Evolutionary conservation across 2,888 invertebrate genomes (phyloP).

Genomic region (Pocota personata): DNA sequence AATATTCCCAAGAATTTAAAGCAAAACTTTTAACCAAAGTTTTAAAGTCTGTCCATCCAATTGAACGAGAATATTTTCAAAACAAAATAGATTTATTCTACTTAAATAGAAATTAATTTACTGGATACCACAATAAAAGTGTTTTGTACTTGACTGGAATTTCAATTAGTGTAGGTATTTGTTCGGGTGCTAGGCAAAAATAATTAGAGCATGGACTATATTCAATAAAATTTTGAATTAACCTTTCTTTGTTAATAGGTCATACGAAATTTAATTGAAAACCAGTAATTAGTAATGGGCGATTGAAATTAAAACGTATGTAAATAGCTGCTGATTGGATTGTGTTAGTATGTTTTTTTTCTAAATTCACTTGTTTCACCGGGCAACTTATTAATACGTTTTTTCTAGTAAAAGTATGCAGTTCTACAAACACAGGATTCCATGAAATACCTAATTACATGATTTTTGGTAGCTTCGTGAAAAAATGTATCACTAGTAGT

Average conservation of each 20-base stretch:
- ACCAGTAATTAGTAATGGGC: neutral
- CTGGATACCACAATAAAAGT: neutral
- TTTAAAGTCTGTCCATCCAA: neutral
- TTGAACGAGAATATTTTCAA: neutral
- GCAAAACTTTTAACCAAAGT: neutral
- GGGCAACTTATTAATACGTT: no score
- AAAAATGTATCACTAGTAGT: no score
- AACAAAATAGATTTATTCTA: neutral
- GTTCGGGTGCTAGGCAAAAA: neutral
- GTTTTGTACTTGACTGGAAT: constrained; percentile 16
- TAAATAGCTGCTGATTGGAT: neutral
- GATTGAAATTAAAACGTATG: neutral
- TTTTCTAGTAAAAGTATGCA: no score
- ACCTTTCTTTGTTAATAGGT: neutral
- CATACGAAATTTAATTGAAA: neutral
- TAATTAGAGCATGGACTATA: neutral
- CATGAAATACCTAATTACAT: no score
- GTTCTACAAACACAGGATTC: no score
- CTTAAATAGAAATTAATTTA: constrained; percentile 10
- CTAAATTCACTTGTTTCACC: no score
- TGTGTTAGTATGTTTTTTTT: neutral
- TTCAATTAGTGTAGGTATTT: neutral
- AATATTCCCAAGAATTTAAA: constrained; percentile 1
- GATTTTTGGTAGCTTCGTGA: no score
- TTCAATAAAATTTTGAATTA: neutral